Evolutionary conservation across 2,888 invertebrate species (phyloP), one percentile per base, ranked within the genome.

Genomic region (Miltochrista miniata): DNA sequence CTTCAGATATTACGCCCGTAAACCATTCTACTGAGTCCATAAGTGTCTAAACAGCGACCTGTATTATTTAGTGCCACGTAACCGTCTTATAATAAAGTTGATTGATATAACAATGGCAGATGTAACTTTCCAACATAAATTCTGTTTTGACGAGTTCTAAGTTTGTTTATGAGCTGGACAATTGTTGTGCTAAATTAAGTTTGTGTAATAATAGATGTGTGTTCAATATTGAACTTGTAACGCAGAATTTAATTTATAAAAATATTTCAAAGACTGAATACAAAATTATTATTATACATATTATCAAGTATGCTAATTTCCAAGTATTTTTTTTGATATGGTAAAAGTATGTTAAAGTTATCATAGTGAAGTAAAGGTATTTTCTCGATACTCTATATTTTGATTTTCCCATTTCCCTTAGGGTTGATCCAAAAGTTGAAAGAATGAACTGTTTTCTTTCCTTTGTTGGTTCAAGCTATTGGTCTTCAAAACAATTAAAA

Each of bases 11-110:
- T 1, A 61, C 30, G 37, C 51, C 46, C 45, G 60, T 45, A 48
- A 51, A 51, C 56, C 40, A 36, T 10, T 33, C 15, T 45, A 49
- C 43, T 37, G 31, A 38, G 14, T 12, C 13, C 42, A n/a, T n/a
- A 51, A 54, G 40, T 51, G 54, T 54, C 49, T 36, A 14, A 51
- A 39, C 18, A 40, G 55, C 56, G 51, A 53, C 30, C 38, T 34
- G 7, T 11, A 31, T 68, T 54, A 62, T 64, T 64, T 57, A 65
- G 8, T 39, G 52, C 13, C n/a, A 7, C 45, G 43, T 58, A 49
- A 44, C 18, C 13, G 46, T 15, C 15, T 47, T 38, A 54, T 65
- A 60, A 56, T 59, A 1, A 39, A 9, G 38, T 51, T 61, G 61
- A 60, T 56, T 58, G 55, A 54, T 49, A 56, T 36, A 46, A 51